Percentiles rank a stretch among this genome's conserved stretches.
phyloP scores from a whole-genome alignment of 2,888 invertebrate species.

The Onthophagus sagittarius region DNA sequence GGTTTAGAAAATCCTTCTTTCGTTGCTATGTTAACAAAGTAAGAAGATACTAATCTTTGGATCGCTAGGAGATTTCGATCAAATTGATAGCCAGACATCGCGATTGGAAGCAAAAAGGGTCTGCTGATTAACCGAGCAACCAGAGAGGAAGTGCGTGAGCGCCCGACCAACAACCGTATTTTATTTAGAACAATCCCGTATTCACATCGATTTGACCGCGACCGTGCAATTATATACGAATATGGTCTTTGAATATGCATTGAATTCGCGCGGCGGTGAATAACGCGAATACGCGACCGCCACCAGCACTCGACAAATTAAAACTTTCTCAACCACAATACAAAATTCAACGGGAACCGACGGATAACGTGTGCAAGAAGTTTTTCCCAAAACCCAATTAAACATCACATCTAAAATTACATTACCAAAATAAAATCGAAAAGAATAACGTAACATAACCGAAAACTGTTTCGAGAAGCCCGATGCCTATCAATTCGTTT shows the following conservation, averaged over 20 bases:
- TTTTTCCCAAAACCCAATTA: too few species aligned
- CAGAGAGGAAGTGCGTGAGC: constrained; percentile 3
- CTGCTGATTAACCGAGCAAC: neutral
- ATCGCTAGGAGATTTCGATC: neutral
- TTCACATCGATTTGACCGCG: constrained; percentile 27
- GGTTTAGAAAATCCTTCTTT: neutral
- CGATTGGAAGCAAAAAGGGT: neutral
- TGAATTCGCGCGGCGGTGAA: constrained; percentile 22
- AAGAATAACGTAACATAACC: neutral
- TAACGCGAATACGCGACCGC: neutral
- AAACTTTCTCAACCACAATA: neutral
- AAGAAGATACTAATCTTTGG: neutral
- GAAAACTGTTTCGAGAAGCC: neutral
- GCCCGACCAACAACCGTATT: constrained; percentile 17
- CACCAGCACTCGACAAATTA: constrained; percentile 4
- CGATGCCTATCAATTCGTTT: too few species aligned
- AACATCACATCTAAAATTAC: too few species aligned
- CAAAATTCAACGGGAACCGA: neutral
- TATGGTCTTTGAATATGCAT: constrained; percentile 29
- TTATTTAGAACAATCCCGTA: constrained; percentile 37
- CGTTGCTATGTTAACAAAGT: neutral
- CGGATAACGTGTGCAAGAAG: neutral
- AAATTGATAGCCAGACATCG: neutral
- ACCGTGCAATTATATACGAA: constrained; percentile 23
- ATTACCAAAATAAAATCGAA: neutral